A percentile compares a stretch with the other conserved stretches of the same genome.
phyloP scores from a whole-genome alignment of 2,888 invertebrate genomes.

The Crioceris asparagi region DNA sequence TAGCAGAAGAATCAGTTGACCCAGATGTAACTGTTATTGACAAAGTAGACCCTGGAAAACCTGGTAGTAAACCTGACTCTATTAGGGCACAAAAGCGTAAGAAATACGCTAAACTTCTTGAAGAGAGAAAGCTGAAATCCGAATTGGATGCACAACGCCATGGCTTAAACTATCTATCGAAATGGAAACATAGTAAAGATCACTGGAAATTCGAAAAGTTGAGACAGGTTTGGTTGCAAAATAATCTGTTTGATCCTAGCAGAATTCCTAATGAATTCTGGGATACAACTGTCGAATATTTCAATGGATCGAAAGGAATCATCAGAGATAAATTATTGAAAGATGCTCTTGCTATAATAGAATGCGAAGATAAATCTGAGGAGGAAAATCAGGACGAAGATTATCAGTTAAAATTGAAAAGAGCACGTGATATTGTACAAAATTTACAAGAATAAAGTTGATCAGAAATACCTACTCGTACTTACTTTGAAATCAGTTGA shows the following conservation, averaged over 20 bases:
- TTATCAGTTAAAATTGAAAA: slow-evolving; percentile 28
- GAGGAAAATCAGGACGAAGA: slow-evolving; percentile 34
- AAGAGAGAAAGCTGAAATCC: slow-evolving; percentile 43
- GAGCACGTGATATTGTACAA: slow-evolving; percentile 58
- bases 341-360: slow-evolving; percentile 53
- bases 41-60: slow-evolving; percentile 13
- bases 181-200: slow-evolving; percentile 58
- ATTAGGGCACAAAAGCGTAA: slow-evolving; percentile 55
- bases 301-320: slow-evolving; percentile 57
- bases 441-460: slow-evolving; percentile 44
- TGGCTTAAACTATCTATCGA: slow-evolving; percentile 55
- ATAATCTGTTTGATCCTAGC: slow-evolving; percentile 52
- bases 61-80: slow-evolving; percentile 39
- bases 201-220: slow-evolving; percentile 77
- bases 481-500: no score
- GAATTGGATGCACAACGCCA: slow-evolving; percentile 48
- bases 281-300: slow-evolving; percentile 57
- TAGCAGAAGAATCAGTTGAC: background rate
- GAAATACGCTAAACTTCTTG: slow-evolving; percentile 47
- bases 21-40: slow-evolving; percentile 3
- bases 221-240: slow-evolving; percentile 65
- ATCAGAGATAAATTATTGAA: slow-evolving; percentile 51
- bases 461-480: no score
- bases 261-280: slow-evolving; percentile 53
- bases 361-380: slow-evolving; percentile 46